Conservation (phyloP, 2,113 vertebrate genomes). For the Lycocorax pyrrhopterus region DNA sequence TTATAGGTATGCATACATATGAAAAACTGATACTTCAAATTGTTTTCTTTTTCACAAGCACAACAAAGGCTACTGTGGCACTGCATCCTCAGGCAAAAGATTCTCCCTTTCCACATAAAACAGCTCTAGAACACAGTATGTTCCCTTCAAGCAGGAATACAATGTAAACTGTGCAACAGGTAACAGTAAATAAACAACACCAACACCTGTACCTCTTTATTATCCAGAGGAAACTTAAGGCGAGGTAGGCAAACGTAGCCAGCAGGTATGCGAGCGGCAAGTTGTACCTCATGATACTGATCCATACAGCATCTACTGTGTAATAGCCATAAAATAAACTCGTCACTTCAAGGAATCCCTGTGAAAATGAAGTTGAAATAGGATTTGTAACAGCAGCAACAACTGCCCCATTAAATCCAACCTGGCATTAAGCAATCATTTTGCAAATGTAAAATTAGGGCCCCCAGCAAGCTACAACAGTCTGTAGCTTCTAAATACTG, state of each 20-base stretch:
- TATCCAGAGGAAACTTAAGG: conserved; percentile 90
- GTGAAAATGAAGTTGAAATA: conserved; percentile 11
- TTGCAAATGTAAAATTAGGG: not conserved
- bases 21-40: not conserved
- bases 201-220: conserved; percentile 82
- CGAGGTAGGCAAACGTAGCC: conserved; percentile 81
- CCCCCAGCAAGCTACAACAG: not conserved
- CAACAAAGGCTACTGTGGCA: not conserved
- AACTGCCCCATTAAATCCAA: not conserved
- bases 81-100: not conserved
- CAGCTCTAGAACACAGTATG: not conserved
- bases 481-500: not conserved
- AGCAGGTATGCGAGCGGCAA: conserved; percentile 89
- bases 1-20: not conserved
- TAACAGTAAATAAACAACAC: not conserved
- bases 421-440: not conserved
- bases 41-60: not conserved
- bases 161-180: not conserved
- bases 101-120: not conserved
- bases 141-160: not conserved
- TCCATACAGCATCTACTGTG: conserved; percentile 68
- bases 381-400: not conserved
- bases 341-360: conserved; percentile 93
- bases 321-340: conserved; percentile 96
- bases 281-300: conserved; percentile 76